Evolutionary conservation across 2,113 vertebrate genomes (phyloP), one percentile per base, ranked within the genome.

Genomic region (Anhinga anhinga): DNA sequence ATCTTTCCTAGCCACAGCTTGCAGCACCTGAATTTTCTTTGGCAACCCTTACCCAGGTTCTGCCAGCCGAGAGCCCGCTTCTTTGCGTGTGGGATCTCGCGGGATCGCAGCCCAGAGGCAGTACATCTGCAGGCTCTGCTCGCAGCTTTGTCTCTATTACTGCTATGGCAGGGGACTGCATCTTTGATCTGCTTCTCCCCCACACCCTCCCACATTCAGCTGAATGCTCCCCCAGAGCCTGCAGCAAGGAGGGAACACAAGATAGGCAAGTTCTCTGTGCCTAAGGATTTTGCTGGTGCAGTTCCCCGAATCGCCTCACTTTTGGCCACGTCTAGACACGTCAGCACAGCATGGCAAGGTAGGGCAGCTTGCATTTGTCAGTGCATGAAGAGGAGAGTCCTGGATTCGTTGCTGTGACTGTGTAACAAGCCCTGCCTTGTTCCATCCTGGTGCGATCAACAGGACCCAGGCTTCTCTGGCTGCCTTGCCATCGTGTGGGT

Each of bases 251-350:
- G 58, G 82, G 47, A 38, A 29, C 1, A 29, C 11, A 0, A 14
- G n/a, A 21, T 5, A 4, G 0, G 3, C 59, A 3, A 23, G 27
- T 63, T 69, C 47, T 42, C 76, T 1, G 1, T 2, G 13, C 61
- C 11, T 16, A 5, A 27, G 44, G 38, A 12, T 58, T 52, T 73
- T 69, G 15, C 34, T 12, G 49, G 22, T 22, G 53, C 44, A 3
- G 36, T 44, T 69, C 66, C 65, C 49, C 4, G 1, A 23, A 63
- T 27, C 26, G 19, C 61, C 7, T 63, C 9, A 1, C 34, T 69
- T 73, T 32, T 30, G 61, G 87, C n/a, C 47, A 7, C 9, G 3
- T 26, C 53, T n/a, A 9, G 62, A 23, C 62, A 30, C 8, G 2
- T 16, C 63, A 26, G 61, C 47, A 0, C 27, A 9, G n/a, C 8